Evolutionary conservation across 2,113 vertebrate genomes (phyloP).

Genomic region (Microcebus ravelobensis): DNA sequence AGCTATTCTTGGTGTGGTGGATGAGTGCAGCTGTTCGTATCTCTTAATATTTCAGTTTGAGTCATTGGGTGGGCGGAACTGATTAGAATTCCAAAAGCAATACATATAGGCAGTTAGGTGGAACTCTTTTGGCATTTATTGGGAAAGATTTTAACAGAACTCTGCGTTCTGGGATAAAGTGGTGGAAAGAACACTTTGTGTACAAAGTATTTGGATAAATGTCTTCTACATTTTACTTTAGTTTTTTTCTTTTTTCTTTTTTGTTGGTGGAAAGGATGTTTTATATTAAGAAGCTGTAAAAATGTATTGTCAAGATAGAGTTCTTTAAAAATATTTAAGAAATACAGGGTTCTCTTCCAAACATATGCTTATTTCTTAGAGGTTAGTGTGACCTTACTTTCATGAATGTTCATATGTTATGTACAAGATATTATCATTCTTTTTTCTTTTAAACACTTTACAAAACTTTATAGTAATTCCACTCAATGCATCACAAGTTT

Average conservation of each 20-base stretch:
- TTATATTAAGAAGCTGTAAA: background rate
- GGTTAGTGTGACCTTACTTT: background rate
- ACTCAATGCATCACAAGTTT: background rate
- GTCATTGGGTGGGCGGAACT: slow-evolving; percentile 75
- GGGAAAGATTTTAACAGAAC: slow-evolving; percentile 44
- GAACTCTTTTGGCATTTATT: slow-evolving; percentile 56
- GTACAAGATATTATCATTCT: background rate
- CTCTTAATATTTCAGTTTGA: slow-evolving; percentile 69
- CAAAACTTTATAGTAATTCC: background rate
- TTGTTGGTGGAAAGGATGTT: background rate
- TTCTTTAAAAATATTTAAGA: slow-evolving; percentile 33
- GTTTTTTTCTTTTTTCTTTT: background rate
- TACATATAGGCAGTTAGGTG: background rate
- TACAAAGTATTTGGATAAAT: background rate
- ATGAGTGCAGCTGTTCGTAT: slow-evolving; percentile 80
- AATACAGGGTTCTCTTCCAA: background rate
- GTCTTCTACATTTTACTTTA: slow-evolving; percentile 45
- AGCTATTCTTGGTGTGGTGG: slow-evolving; percentile 83
- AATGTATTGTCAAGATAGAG: background rate
- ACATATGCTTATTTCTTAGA: background rate
- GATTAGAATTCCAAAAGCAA: slow-evolving; percentile 74
- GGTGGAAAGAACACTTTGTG: background rate
- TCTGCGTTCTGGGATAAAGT: background rate
- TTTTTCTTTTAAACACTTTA: background rate
- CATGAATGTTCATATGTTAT: background rate